Evolutionary conservation across 1,140 invertebrate species (phyloP).

Genomic region (Caenorhabditis brenneri): DNA sequence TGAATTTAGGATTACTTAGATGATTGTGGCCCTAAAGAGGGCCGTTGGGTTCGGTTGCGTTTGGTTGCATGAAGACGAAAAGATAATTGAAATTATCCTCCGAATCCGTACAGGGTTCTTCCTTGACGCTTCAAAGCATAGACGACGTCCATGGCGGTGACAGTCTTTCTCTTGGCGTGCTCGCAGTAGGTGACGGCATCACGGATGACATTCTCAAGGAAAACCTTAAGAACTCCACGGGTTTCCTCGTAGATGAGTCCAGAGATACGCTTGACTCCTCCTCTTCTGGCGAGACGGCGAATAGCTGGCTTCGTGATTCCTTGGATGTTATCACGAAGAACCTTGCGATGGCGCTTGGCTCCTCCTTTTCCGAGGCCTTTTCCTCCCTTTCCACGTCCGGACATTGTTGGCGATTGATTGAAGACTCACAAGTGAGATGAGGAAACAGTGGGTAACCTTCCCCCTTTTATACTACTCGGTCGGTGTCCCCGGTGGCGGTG

Average conservation of each 20-base stretch:
- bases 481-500: too few relatives aligned
- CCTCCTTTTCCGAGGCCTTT: slow-evolving; percentile 78
- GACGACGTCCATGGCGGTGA: slow-evolving; percentile 84
- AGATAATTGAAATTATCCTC: slow-evolving; percentile 66
- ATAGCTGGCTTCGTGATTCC: slow-evolving; percentile 78
- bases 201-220: slow-evolving; percentile 82
- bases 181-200: slow-evolving; percentile 83
- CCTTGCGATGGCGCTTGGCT: slow-evolving; percentile 77
- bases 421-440: too few relatives aligned
- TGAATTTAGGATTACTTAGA: too few relatives aligned
- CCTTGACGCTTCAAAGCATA: slow-evolving; percentile 84
- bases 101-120: slow-evolving; percentile 76
- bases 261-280: slow-evolving; percentile 79
- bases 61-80: background rate
- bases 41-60: slow-evolving; percentile 58
- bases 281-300: slow-evolving; percentile 75
- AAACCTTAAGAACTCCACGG: slow-evolving; percentile 80
- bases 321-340: slow-evolving; percentile 79
- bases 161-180: slow-evolving; percentile 82
- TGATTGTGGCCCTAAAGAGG: slow-evolving; percentile 60
- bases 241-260: slow-evolving; percentile 78
- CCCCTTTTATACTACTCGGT: background rate
- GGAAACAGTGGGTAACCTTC: too few relatives aligned
- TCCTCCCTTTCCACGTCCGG: slow-evolving; percentile 77
- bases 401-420: slow-evolving; percentile 71